phyloP scores from a whole-genome alignment of 2,797 vertebrate species.

The Octomys mimax region DNA sequence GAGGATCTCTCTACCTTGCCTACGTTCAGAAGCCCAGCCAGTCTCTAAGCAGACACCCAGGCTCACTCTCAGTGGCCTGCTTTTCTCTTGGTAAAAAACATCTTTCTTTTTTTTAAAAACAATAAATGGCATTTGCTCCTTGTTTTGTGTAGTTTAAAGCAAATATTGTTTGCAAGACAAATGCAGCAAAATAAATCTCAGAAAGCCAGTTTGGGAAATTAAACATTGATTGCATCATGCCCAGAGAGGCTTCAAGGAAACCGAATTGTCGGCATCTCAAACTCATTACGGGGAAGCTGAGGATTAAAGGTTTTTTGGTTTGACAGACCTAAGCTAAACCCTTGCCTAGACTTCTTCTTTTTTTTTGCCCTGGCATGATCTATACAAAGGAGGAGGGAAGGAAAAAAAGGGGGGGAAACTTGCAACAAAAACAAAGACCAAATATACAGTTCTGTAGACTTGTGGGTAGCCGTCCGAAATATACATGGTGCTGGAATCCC shows the following conservation, averaged over 20 bases:
- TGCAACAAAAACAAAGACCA: constrained; percentile 42
- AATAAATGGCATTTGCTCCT: constrained; percentile 36
- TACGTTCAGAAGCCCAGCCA: accelerated
- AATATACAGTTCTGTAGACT: constrained; percentile 44
- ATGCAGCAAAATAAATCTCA: constrained; percentile 76
- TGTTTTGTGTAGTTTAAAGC: constrained; percentile 74
- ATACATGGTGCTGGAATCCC: neutral
- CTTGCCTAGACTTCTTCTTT: constrained; percentile 44
- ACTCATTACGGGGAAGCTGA: constrained; percentile 66
- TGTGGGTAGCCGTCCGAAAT: neutral
- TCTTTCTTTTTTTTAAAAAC: neutral
- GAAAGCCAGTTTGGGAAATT: constrained; percentile 77
- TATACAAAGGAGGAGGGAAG: neutral
- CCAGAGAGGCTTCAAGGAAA: constrained; percentile 75
- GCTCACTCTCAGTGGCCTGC: accelerated
- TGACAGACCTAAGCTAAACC: constrained; percentile 61
- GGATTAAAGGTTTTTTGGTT: constrained; percentile 73
- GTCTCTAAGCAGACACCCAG: accelerated
- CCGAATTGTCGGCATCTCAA: constrained; percentile 68
- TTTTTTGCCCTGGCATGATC: constrained; percentile 22
- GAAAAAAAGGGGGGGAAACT: neutral
- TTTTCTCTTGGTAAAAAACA: neutral
- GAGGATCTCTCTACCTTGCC: accelerated
- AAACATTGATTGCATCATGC: constrained; percentile 77
- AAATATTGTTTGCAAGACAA: constrained; percentile 79